These are phyloP conservation scores for Dilophus febrilis DNA, from an alignment of 2,888 invertebrate species.

Conservation along the genomic window DNA sequence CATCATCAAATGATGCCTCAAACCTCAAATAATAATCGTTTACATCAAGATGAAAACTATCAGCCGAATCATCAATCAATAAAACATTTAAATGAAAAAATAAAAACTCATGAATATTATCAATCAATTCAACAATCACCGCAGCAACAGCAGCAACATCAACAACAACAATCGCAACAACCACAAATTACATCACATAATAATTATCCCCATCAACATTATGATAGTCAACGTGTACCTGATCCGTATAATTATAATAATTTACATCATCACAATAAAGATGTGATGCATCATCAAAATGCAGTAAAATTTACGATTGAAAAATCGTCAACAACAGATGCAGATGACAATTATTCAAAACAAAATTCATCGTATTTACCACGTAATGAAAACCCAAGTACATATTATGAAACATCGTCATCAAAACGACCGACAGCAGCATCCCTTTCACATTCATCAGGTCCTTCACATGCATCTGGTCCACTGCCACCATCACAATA, in stretches of 20 bases:
- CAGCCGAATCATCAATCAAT: not conserved
- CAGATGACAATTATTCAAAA: not conserved
- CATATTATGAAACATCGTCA: not conserved
- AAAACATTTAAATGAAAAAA: too few relatives aligned
- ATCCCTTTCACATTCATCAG: not conserved
- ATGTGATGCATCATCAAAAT: too few relatives aligned
- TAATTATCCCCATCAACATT: too few relatives aligned
- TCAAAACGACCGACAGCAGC: not conserved
- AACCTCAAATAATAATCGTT: constrained; percentile 1
- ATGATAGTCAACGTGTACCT: not conserved
- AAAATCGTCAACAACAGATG: not conserved
- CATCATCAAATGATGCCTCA: not conserved
- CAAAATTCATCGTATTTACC: not conserved
- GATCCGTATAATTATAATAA: not conserved
- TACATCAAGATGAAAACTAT: not conserved
- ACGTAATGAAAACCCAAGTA: not conserved
- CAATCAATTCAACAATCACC: not conserved
- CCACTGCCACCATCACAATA: not conserved
- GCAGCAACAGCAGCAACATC: not conserved
- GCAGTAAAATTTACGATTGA: not conserved
- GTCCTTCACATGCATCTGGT: not conserved
- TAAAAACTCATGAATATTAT: too few relatives aligned
- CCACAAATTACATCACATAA: not conserved
- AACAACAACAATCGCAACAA: not conserved
- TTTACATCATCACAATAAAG: too few relatives aligned